Conservation (phyloP, 2,888 invertebrate genomes). For the Latrodectus elegans region DNA sequence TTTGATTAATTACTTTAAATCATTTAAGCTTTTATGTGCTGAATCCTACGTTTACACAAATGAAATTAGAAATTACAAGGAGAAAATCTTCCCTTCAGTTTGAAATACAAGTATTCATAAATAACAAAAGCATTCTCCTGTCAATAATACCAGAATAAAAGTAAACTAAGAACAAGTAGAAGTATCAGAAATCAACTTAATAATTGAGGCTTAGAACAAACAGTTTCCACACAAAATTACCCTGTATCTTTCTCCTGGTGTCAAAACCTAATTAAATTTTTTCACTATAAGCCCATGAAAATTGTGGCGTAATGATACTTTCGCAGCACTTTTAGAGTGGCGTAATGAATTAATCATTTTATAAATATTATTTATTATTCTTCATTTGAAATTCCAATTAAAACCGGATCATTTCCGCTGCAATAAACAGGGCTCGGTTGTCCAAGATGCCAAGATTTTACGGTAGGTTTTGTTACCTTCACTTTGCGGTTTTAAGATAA, state of each 20-base stretch:
- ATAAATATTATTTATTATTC: conserved; percentile 57
- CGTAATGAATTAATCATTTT: conserved; percentile 61
- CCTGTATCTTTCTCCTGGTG: conserved; percentile 15
- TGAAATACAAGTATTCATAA: too few species aligned
- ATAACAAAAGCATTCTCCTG: too few species aligned
- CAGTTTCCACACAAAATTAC: conserved; percentile 32
- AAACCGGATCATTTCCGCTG: conserved; percentile 24
- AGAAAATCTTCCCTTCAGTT: too few species aligned
- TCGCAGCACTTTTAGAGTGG: conserved; percentile 3
- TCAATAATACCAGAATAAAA: too few species aligned
- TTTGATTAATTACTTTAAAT: too few species aligned
- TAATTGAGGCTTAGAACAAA: conserved; percentile 30
- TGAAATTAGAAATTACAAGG: too few species aligned
- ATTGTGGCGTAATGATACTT: conserved; percentile 8
- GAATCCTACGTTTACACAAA: too few species aligned
- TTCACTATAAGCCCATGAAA: background rate
- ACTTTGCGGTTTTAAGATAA: background rate
- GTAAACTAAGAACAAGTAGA: background rate
- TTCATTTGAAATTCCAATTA: conserved; percentile 55
- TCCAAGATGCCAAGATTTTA: conserved; percentile 13
- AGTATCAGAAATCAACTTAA: background rate
- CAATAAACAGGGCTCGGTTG: conserved; percentile 16
- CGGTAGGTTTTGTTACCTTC: conserved; percentile 7
- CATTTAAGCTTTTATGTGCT: too few species aligned
- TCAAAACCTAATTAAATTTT: conserved; percentile 53